A percentile compares a stretch with the other conserved stretches of the same genome.
These are phyloP conservation scores for Danio tinwini DNA, from an alignment of 2,797 vertebrate genomes.

Conservation along the genomic window DNA sequence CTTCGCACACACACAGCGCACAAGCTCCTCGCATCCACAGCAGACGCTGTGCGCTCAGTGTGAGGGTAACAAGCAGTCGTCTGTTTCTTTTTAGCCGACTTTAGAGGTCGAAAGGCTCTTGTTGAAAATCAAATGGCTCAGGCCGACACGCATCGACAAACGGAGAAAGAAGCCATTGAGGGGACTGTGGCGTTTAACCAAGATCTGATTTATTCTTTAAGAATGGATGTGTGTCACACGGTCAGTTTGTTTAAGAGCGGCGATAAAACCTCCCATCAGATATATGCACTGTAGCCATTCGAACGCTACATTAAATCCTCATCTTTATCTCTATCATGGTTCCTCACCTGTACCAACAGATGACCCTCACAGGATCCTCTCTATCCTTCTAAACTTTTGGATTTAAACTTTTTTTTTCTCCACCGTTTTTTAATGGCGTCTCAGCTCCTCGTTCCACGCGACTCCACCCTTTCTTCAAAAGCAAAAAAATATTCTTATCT, in stretches of 20 bases:
- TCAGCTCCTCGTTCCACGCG: constrained; percentile 42
- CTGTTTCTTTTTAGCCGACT: constrained; percentile 59
- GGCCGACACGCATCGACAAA: constrained; percentile 33
- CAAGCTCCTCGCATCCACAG: neutral
- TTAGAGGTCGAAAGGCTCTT: constrained; percentile 60
- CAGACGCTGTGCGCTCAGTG: constrained; percentile 40
- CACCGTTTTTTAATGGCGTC: constrained; percentile 54
- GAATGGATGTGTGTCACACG: constrained; percentile 69
- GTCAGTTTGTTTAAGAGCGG: constrained; percentile 70
- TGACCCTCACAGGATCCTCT: constrained; percentile 51
- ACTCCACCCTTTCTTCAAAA: constrained; percentile 64
- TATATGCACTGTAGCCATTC: constrained; percentile 66
- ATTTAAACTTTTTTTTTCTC: constrained; percentile 42
- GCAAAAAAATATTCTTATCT: constrained; percentile 78
- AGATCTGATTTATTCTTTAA: constrained; percentile 72
- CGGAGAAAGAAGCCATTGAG: constrained; percentile 57
- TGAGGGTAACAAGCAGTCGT: constrained; percentile 46
- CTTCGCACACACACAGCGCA: constrained; percentile 52
- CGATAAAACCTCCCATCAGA: constrained; percentile 67
- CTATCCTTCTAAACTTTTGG: constrained; percentile 64
- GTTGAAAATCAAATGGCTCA: constrained; percentile 63
- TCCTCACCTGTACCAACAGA: constrained; percentile 65
- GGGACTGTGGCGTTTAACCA: constrained; percentile 62
- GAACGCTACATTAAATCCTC: constrained; percentile 74
- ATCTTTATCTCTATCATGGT: constrained; percentile 70